Evolutionary conservation across 2,888 invertebrate species (phyloP).

Genomic region (Drosophila basisetae): DNA sequence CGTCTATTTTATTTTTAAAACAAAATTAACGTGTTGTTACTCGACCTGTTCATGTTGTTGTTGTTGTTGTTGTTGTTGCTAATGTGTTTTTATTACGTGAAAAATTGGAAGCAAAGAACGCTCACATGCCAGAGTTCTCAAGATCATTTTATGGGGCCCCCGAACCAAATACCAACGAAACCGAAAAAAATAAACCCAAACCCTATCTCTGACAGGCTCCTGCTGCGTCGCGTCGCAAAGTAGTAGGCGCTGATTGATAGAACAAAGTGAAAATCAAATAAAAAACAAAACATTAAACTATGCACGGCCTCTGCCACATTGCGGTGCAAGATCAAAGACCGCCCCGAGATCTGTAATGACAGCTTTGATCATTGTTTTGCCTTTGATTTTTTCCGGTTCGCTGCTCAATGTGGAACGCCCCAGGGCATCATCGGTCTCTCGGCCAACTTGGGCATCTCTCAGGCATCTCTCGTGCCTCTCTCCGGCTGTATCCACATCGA

Average conservation of each 20-base stretch:
- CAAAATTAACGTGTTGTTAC: conserved; percentile 66
- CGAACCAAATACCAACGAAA: conserved; percentile 16
- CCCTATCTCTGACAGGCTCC: conserved; percentile 56
- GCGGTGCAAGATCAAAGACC: conserved; percentile 80
- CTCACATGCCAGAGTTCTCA: conserved; percentile 52
- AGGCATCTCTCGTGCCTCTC: neutral
- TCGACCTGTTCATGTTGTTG: conserved; percentile 35
- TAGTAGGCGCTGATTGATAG: conserved; percentile 81
- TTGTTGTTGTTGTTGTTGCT: conserved; percentile 53
- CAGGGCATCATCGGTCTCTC: conserved; percentile 17
- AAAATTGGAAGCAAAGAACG: conserved; percentile 42
- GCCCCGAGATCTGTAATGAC: conserved; percentile 81
- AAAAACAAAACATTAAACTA: conserved; percentile 79
- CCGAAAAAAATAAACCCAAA: conserved; percentile 9
- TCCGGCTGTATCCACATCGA: conserved; percentile 25
- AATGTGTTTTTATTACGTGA: conserved; percentile 79
- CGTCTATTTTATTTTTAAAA: conserved; percentile 79
- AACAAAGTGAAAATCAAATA: conserved; percentile 82
- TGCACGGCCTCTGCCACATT: conserved; percentile 61
- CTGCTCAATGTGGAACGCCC: conserved; percentile 53
- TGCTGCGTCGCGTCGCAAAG: conserved; percentile 68
- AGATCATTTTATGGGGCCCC: conserved; percentile 63
- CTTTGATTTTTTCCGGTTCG: conserved; percentile 81
- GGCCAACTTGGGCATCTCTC: neutral
- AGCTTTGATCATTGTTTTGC: conserved; percentile 82